Base-by-base conservation (phyloP, 2,888 invertebrate genomes). In the Drosophila stalkeri region DNA sequence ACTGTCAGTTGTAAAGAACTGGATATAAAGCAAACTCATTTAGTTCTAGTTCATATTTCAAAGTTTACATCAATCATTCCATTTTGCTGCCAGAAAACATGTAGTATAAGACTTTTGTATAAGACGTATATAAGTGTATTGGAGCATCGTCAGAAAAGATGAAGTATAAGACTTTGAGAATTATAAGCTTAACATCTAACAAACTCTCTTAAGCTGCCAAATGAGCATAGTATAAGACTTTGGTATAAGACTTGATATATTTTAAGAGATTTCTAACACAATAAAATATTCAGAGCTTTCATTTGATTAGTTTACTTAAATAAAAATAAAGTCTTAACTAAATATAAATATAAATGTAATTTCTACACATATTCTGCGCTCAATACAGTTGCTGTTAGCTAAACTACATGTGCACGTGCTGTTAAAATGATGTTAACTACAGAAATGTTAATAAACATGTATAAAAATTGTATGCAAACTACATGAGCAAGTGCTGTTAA, bases 211-310 rank as follows among this genome's bases (percentile, higher is more conserved):
- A 0, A n/a, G 6, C 31, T 49, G 49, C 6, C n/a, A 49, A n/a
- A 6, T 6, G 2, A 12, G 31, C 4, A 2, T 2, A 31, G n/a
- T 49, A 49, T 49, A 49, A 27, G 16, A 47, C 16, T 16, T 47
- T n/a, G 2, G 2, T 47, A 49, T 49, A n/a, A 33, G 12, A 51
- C 7, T 18, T 18, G 18, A 20, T 14, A 35, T 18, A 20, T 8
- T 14, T 20, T 35, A 51, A 18, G 18, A 7, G 3, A 14, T 18
- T 1, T 33, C 3, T 8, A 18, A 33, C 18, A 33, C 2, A 49
- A 6, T 5, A 11, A 37, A 55, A 60, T 70, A 75, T 69, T 75
- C 80, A 77, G 75, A 77, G 75, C 71, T 75, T 77, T 77, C 46
- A 14, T 57, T 51, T 18, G 27, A 9, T 63, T 69, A 47, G 12